A percentile compares a stretch with the other conserved stretches of the same genome.
Evolutionary conservation across 2,113 vertebrate species (phyloP).

Genomic region (Panthera uncia): DNA sequence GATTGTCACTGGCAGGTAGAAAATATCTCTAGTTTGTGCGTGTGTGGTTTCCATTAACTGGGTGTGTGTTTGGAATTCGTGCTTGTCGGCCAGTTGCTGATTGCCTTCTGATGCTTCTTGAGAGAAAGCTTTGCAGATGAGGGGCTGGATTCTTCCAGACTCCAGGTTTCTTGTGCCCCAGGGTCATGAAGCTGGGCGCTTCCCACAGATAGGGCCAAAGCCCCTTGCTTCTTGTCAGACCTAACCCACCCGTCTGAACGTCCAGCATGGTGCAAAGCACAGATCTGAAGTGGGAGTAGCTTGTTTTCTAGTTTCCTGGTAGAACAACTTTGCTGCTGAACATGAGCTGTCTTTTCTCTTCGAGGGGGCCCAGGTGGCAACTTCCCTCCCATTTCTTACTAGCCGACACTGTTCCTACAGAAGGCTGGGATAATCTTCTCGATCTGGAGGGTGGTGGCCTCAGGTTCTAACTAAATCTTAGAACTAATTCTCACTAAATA

Average conservation of each 20-base stretch:
- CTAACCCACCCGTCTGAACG: neutral
- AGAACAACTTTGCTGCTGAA: neutral
- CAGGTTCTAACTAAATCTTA: neutral
- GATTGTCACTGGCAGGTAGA: conserved; percentile 72
- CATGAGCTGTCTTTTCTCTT: no score
- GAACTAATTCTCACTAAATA: neutral
- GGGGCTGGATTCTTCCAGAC: neutral
- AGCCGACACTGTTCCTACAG: neutral
- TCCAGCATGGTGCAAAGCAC: no score
- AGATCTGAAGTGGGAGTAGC: neutral
- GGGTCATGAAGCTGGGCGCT: neutral
- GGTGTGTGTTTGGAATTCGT: conserved; percentile 60
- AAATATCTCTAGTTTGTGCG: neutral
- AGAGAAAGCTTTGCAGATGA: conserved; percentile 38
- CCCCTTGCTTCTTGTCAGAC: neutral
- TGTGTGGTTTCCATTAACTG: conserved; percentile 76
- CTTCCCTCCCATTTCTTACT: neutral
- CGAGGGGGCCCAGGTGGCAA: neutral
- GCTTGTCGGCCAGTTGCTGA: conserved; percentile 38
- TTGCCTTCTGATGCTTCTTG: conserved; percentile 24
- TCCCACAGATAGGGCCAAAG: neutral
- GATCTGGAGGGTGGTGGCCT: neutral
- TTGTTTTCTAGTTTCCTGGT: neutral
- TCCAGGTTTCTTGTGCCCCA: neutral
- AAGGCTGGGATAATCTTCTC: neutral